These are phyloP conservation scores for Fukomys damarensis DNA, from an alignment of 2,113 vertebrate genomes.

Conservation along the genomic window DNA sequence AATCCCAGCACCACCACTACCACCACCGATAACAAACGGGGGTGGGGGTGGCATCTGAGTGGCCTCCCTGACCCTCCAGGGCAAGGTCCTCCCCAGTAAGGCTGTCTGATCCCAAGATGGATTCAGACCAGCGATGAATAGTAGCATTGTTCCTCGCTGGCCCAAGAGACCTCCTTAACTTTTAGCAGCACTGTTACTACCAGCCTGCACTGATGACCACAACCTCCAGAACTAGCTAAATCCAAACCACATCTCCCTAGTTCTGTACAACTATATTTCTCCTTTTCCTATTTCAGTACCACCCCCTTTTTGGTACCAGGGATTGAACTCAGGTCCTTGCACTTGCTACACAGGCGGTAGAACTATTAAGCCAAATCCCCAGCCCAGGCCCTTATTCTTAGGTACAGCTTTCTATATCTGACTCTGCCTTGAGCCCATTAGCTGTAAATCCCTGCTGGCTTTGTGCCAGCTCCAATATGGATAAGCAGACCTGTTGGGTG, in stretches of 20 bases:
- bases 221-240: neutral
- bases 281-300: constrained; percentile 26
- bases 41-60: neutral
- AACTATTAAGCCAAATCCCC: too few species aligned
- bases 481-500: neutral
- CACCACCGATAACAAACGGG: neutral
- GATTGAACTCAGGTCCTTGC: too few species aligned
- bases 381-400: constrained; percentile 18
- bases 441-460: constrained; percentile 44
- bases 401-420: constrained; percentile 2
- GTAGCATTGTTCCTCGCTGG: neutral
- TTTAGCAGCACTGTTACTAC: neutral
- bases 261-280: neutral
- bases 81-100: neutral
- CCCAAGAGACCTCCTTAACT: neutral
- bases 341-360: too few species aligned
- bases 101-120: neutral
- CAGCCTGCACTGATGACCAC: neutral
- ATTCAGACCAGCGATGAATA: neutral
- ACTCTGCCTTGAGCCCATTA: neutral
- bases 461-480: constrained; percentile 43
- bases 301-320: too few species aligned
- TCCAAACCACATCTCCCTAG: neutral
- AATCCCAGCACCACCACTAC: neutral
- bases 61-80: neutral